Evolutionary conservation across 2,888 invertebrate species (phyloP).

Genomic region (Hirtodrosophila confusa): DNA sequence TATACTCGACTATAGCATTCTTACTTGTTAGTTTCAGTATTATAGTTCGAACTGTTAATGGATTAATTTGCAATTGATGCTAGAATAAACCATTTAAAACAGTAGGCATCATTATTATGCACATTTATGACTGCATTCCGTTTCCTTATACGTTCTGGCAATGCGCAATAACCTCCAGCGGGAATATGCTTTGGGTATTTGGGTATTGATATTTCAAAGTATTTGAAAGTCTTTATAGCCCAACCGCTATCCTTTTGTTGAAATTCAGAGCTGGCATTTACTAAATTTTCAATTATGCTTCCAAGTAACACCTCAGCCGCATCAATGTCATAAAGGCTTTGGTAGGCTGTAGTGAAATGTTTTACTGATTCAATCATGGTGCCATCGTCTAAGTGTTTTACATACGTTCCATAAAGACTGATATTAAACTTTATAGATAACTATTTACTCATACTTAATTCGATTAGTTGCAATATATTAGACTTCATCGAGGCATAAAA

Average conservation of each 20-base stretch:
- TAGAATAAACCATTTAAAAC: constrained; percentile 16
- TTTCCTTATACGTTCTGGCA: not conserved
- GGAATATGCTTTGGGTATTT: constrained; percentile 5
- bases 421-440: not conserved
- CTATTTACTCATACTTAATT: not conserved
- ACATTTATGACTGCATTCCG: constrained; percentile 4
- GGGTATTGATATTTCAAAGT: constrained; percentile 6
- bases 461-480: not conserved
- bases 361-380: not conserved
- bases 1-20: no score
- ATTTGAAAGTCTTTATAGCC: not conserved
- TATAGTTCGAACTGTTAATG: no score
- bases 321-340: not conserved
- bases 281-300: not conserved
- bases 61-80: not conserved
- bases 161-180: not conserved
- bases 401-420: not conserved
- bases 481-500: no score
- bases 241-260: not conserved
- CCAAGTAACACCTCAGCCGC: not conserved
- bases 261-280: not conserved
- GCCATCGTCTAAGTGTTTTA: not conserved
- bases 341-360: not conserved
- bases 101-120: constrained; percentile 1
- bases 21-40: no score